phyloP scores from a whole-genome alignment of 2,797 vertebrate species.

The Myripristis jacobus region DNA sequence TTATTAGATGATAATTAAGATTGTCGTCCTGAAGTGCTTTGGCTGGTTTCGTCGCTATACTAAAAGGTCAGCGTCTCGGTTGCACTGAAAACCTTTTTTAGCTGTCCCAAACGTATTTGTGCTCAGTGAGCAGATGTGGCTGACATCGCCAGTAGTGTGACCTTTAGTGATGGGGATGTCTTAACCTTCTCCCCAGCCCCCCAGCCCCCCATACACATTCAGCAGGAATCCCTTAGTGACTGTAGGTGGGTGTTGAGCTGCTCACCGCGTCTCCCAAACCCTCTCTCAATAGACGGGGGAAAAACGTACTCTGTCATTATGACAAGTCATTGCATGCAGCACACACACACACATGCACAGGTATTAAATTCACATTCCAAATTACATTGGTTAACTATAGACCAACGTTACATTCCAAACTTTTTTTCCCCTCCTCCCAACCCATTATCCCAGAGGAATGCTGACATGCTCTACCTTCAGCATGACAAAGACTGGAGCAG shows the following conservation, averaged over 20 bases:
- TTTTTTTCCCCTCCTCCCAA: constrained; percentile 15
- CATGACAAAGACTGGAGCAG: constrained; percentile 9
- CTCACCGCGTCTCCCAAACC: constrained; percentile 29
- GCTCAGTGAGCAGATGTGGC: constrained; percentile 79
- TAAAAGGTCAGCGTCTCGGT: constrained; percentile 82
- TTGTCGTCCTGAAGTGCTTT: constrained; percentile 76
- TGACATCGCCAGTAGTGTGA: constrained; percentile 77
- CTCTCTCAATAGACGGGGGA: not conserved
- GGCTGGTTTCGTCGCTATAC: constrained; percentile 65
- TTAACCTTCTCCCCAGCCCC: constrained; percentile 62
- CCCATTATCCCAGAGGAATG: constrained; percentile 50
- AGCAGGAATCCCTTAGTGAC: constrained; percentile 61
- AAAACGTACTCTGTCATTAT: constrained; percentile 34
- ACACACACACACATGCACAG: constrained; percentile 27
- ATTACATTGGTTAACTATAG: constrained; percentile 43
- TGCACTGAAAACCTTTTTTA: constrained; percentile 76
- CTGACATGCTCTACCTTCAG: constrained; percentile 25
- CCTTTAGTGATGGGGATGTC: constrained; percentile 81
- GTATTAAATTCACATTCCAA: constrained; percentile 48
- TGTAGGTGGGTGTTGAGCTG: constrained; percentile 45
- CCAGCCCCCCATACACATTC: constrained; percentile 34
- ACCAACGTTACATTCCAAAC: constrained; percentile 22
- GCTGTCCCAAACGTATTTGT: constrained; percentile 79
- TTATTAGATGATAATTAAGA: constrained; percentile 82
- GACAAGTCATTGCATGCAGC: constrained; percentile 54